Evolutionary conservation across 2,113 vertebrate species (phyloP), one percentile per base, ranked within the genome.

Genomic region (Astatotilapia flaviijosephi): DNA sequence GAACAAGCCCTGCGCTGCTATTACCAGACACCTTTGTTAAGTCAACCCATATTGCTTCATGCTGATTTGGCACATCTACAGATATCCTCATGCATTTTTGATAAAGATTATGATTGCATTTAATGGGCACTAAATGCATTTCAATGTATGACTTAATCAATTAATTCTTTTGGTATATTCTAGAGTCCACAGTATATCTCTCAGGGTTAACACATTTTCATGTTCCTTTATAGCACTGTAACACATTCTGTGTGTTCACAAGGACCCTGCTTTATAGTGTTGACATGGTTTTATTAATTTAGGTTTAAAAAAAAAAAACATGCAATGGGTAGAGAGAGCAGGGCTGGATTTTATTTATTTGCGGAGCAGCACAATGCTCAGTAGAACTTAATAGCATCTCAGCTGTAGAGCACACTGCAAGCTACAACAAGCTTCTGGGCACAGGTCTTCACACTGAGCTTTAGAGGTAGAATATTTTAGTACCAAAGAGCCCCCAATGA

Each of bases 401-500:
- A 87, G 88, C 82, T 70, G 62, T n/a, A 87, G 86, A 19, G 75
- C 83, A 75, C 40, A 40, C 49, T 28, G 82, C 75, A 15, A 84
- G 80, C 65, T 55, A 80, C 75, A 88, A 55, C 83, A 70, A 58
- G 62, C 23, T 83, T 82, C 49, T n/a, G 53, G 86, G 82, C 26
- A 81, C 45, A 87, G 88, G 86, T 79, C 85, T 84, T 90, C 65
- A 68, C 56, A 79, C 85, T 31, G 70, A 88, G 90, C 87, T 83
- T 70, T 26, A 15, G 35, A 88, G 54, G 85, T 82, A 60, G 83
- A 82, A 90, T 58, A 70, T 21, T 62, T 80, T 58, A 40, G 60
- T 85, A 40, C 60, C 58, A 82, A 85, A 89, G 55, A 62, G 56
- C 53, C 75, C 80, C 70, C n/a, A 23, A 79, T 81, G 70, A 82